Evolutionary conservation across 2,888 invertebrate species (phyloP), one percentile per base, ranked within the genome.

Genomic region (Parasteatoda lunata): DNA sequence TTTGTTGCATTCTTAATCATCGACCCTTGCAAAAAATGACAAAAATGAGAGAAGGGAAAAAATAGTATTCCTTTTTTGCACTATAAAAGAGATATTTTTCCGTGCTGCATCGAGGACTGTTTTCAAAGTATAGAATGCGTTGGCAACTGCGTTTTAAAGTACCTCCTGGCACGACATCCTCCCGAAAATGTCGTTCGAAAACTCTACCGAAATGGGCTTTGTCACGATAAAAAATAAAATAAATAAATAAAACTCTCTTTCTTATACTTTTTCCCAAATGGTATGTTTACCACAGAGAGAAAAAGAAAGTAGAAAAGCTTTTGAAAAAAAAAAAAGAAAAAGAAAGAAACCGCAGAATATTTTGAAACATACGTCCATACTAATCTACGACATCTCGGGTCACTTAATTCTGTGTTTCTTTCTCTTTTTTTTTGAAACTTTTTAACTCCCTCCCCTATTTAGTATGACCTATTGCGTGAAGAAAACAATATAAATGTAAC

Each of bases 1-100:
- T 77, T 77, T 77, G 77, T 77, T 66, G 77, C 54, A 52, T 77
- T 77, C 77, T 77, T 77, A 77, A 77, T 77, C 77, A 69, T 45
- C 13, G 54, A 30, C 5, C 52, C 77, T 77, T 69, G 51, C 52
- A 68, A 77, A 77, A 77, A 59, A 59, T 59, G 59, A 7, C n/a
- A 59, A 59, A 59, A 59, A 59, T 4, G 7, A 4, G 13, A 59
- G n/a, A n/a, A 13, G 11, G n/a, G n/a, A 11, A 59, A 9, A 59
- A 59, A 13, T 4, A 59, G 4, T 59, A 59, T 59, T 13, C 59
- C n/a, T 59, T 59, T 59, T 59, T 59, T 59, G 59, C 59, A 59
- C 59, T 7, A 59, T 59, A 59, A 59, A 59, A 59, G 59, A 6
- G 59, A 59, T 13, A 9, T n/a, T 59, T 8, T 59, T n/a, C 3